Base-by-base conservation (phyloP, 2,113 vertebrate genomes). In the Pangasianodon hypophthalmus region DNA sequence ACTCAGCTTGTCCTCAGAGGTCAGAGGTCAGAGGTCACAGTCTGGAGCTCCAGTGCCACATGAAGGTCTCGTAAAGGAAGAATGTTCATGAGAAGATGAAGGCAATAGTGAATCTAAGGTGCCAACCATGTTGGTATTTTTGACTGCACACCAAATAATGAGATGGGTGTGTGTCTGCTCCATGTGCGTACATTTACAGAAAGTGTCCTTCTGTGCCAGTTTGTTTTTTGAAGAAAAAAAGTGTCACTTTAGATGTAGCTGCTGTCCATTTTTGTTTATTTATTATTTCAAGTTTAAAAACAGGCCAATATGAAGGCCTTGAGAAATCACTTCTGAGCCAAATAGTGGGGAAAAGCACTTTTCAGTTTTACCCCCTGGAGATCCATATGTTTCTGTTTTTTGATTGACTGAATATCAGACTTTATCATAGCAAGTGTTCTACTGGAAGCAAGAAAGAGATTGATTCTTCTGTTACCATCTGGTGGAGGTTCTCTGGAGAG, bases 121-220 rank as follows among this genome's bases (percentile, higher is more conserved):
- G 87, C 50, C 80, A 48, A 37, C 69, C 18, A 16, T 77, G 41
- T 58, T 56, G 46, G 32, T 60, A 69, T 87, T 89, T 89, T 46
- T 64, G 73, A 71, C 88, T 32, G n/a, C 64, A 52, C 62, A 87
- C 52, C 62, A 87, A 77, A 84, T 82, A 29, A 46, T 32, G 81
- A 2, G 56, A 56, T 18, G 56, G 67, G 85, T 11, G 29, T 81
- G 80, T 67, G 26, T 84, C 18, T 73, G 29, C 41, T 84, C 18
- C 69, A 5, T 18, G 54, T 19, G 3, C 19, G 50, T 11, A 32
- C 85, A 2, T 75, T 87, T 84, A 64, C 21, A 48, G 32, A 84
- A 90, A 87, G 91, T 81, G 89, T 90, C 83, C 88, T 89, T 81
- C 79, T 64, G 79, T 75, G 90, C 87, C 87, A 86, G 54, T 73